Evolutionary conservation across 2,888 invertebrate species (phyloP).

Genomic region (Diplazon laetatorius): DNA sequence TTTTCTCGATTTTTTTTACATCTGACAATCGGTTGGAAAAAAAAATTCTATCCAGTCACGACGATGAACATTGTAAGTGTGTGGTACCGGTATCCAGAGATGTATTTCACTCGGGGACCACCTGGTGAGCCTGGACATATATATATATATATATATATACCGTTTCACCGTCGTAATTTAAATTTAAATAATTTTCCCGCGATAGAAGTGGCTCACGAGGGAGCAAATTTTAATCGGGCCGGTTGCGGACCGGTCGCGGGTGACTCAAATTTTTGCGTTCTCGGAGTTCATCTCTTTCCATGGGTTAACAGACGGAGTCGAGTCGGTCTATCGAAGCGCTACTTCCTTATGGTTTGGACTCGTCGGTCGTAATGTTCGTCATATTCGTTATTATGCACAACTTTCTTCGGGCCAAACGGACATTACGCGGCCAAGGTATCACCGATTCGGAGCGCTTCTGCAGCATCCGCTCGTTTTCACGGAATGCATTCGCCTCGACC

Average conservation of each 20-base stretch:
- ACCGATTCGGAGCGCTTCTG: not conserved
- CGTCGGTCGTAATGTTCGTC: slow-evolving; percentile 19
- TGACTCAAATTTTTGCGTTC: slow-evolving; percentile 17
- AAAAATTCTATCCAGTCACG: slow-evolving; percentile 4
- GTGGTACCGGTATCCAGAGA: too few species aligned
- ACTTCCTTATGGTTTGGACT: slow-evolving; percentile 22
- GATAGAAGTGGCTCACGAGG: too few species aligned
- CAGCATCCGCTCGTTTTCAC: too few species aligned
- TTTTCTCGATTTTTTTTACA: too few species aligned
- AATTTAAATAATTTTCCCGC: slow-evolving; percentile 11
- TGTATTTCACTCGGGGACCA: not conserved
- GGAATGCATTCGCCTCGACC: not conserved
- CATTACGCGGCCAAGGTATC: slow-evolving; percentile 16
- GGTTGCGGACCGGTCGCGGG: too few species aligned
- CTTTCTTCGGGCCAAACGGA: slow-evolving; percentile 31
- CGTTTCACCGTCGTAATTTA: not conserved
- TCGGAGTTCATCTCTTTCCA: slow-evolving; percentile 1
- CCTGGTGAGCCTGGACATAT: not conserved
- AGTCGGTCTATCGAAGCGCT: slow-evolving; percentile 16
- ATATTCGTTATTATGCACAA: slow-evolving; percentile 35
- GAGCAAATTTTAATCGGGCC: too few species aligned
- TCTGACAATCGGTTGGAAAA: not conserved
- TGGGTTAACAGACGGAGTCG: slow-evolving; percentile 31
- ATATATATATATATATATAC: too few species aligned
- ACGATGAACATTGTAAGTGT: too few species aligned